Percentiles rank a stretch among this genome's conserved stretches.
These are phyloP conservation scores for Steatocranus sp. DNA, from an alignment of 2,797 vertebrate species.

Conservation along the genomic window DNA sequence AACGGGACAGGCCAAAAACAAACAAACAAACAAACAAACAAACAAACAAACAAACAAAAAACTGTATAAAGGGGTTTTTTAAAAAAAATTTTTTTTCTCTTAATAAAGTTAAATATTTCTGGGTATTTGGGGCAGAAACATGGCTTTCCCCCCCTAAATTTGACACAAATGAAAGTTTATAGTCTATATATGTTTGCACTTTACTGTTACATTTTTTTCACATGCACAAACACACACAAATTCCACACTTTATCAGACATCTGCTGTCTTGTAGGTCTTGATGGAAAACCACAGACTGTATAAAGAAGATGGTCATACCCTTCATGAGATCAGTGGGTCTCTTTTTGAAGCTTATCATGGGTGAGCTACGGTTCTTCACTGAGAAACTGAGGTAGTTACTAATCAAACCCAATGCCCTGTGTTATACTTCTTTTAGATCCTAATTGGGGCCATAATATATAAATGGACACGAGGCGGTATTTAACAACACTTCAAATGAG, in stretches of 20 bases:
- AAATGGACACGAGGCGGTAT: neutral
- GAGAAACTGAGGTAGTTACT: neutral
- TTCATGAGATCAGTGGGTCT: neutral
- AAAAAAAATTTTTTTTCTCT: neutral
- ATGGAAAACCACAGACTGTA: neutral
- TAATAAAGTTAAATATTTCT: neutral
- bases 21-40: too few relatives aligned
- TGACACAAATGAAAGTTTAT: neutral
- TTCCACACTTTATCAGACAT: neutral
- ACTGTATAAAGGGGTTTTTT: neutral
- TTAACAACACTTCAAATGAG: neutral
- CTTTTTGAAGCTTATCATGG: neutral
- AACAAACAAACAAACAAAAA: neutral
- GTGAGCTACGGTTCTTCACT: neutral
- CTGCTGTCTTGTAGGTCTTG: neutral
- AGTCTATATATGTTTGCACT: neutral
- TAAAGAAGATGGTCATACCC: neutral
- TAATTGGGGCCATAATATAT: neutral
- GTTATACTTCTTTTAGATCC: neutral
- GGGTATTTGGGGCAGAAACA: neutral
- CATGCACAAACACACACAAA: neutral
- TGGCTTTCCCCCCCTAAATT: neutral
- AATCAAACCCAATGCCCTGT: neutral
- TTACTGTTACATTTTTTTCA: neutral
- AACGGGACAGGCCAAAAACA: too few relatives aligned